A percentile compares a stretch with the other conserved stretches of the same genome.
Conservation (phyloP, 1,140 invertebrate species). For the Aphaenogaster ashmeadi region DNA sequence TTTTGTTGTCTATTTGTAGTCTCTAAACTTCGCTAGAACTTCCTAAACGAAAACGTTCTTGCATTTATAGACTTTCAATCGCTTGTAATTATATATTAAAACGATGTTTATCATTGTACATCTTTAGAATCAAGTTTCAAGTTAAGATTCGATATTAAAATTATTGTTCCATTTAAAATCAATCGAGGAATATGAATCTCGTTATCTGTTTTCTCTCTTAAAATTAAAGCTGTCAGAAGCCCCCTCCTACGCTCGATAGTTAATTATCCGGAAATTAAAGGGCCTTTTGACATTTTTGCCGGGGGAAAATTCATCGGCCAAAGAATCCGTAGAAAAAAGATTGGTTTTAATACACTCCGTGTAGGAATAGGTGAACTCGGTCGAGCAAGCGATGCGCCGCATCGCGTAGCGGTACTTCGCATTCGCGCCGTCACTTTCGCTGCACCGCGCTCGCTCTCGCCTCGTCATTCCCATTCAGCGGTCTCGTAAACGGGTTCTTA, state of each 20-base stretch:
- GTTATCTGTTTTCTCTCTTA: neutral
- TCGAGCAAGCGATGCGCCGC: conserved; percentile 66
- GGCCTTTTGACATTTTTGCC: neutral
- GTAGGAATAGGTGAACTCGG: neutral
- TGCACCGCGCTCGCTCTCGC: conserved; percentile 44
- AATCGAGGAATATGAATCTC: neutral
- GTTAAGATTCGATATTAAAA: neutral
- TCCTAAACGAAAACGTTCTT: neutral
- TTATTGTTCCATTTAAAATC: neutral
- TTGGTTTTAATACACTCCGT: neutral
- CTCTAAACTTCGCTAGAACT: neutral
- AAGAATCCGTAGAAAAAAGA: neutral
- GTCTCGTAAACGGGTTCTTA: conserved; percentile 43
- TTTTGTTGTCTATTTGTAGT: neutral
- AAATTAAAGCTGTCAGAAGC: neutral
- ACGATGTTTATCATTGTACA: neutral
- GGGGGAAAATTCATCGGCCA: neutral
- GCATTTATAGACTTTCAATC: neutral
- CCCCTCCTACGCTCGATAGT: too few relatives aligned
- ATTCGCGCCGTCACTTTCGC: conserved; percentile 69
- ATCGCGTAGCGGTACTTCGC: conserved; percentile 62
- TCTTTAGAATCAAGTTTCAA: neutral
- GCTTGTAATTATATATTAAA: neutral
- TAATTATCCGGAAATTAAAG: neutral
- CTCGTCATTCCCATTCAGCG: conserved; percentile 51